Percentiles rank a stretch among this genome's conserved stretches.
phyloP scores from a whole-genome alignment of 2,888 invertebrate genomes.

The Hesperia comma region DNA sequence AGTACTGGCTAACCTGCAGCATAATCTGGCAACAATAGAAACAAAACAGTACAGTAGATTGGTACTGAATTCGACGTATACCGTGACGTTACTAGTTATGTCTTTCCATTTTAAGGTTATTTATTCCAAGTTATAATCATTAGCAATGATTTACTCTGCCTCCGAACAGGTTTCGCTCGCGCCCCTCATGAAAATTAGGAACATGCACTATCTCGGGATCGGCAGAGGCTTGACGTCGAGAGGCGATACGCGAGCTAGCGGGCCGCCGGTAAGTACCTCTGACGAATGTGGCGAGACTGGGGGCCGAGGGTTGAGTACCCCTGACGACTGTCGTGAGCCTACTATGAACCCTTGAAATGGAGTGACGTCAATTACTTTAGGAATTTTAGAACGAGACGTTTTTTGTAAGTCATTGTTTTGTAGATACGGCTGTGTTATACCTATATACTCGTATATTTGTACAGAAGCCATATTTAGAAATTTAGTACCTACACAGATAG shows the following conservation, averaged over 20 bases:
- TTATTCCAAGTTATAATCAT: too few relatives aligned
- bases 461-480: too few relatives aligned
- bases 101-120: neutral
- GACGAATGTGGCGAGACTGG: slow-evolving; percentile 9
- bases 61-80: too few relatives aligned
- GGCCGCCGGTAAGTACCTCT: slow-evolving; percentile 7
- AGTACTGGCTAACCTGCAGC: too few relatives aligned
- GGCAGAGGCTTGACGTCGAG: slow-evolving; percentile 14
- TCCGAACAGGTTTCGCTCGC: neutral
- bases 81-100: too few relatives aligned
- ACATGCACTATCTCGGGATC: slow-evolving; percentile 60
- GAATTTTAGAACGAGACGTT: too few relatives aligned
- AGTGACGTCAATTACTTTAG: slow-evolving; percentile 8
- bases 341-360: slow-evolving; percentile 11
- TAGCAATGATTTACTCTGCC: neutral
- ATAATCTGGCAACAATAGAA: too few relatives aligned
- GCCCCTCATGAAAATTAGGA: slow-evolving; percentile 50
- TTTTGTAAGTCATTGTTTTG: neutral
- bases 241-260: slow-evolving; percentile 15
- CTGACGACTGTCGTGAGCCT: slow-evolving; percentile 17
- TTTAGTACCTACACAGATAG: too few relatives aligned
- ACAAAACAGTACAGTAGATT: too few relatives aligned
- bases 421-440: too few relatives aligned
- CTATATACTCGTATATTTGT: too few relatives aligned
- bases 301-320: slow-evolving; percentile 17